Percentiles rank a stretch among this genome's conserved stretches.
Conservation (phyloP, 2,888 invertebrate genomes). For the Troides aeacus region DNA sequence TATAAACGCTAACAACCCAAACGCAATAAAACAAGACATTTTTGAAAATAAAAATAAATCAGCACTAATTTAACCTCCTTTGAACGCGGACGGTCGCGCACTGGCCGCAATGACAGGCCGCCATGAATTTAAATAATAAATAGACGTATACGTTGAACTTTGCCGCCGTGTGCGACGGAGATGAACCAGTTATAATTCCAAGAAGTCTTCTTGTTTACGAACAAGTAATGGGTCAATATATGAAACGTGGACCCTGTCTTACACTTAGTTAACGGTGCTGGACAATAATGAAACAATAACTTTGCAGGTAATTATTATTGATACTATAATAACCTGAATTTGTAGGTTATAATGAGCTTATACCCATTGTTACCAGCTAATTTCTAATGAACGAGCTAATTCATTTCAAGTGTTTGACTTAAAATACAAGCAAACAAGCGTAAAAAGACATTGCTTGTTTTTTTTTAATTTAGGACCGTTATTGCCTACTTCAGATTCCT, state of each 20-base stretch:
- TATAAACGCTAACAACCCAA: slow-evolving; percentile 50
- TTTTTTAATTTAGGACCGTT: neutral
- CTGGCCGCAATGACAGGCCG: slow-evolving; percentile 16
- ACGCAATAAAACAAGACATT: slow-evolving; percentile 46
- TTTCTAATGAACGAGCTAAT: neutral
- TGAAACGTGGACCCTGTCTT: slow-evolving; percentile 9
- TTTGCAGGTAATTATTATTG: too few species aligned
- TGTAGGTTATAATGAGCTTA: neutral
- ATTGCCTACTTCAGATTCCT: too few species aligned
- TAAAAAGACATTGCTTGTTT: neutral
- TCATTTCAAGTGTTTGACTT: neutral
- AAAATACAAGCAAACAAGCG: neutral
- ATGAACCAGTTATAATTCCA: slow-evolving; percentile 22
- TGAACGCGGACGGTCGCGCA: slow-evolving; percentile 18
- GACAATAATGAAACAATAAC: neutral
- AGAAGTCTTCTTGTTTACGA: slow-evolving; percentile 20
- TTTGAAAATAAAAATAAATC: slow-evolving; percentile 30
- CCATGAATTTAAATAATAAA: slow-evolving; percentile 26
- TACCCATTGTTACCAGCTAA: neutral
- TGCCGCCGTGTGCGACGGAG: slow-evolving; percentile 2
- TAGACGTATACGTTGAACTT: slow-evolving; percentile 22
- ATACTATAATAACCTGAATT: neutral
- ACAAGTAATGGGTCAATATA: slow-evolving; percentile 7
- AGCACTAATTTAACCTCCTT: slow-evolving; percentile 7
- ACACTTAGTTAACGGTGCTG: neutral